Evolutionary conservation across 2,888 invertebrate genomes (phyloP).

Genomic region (Cecidostiba fungosa): DNA sequence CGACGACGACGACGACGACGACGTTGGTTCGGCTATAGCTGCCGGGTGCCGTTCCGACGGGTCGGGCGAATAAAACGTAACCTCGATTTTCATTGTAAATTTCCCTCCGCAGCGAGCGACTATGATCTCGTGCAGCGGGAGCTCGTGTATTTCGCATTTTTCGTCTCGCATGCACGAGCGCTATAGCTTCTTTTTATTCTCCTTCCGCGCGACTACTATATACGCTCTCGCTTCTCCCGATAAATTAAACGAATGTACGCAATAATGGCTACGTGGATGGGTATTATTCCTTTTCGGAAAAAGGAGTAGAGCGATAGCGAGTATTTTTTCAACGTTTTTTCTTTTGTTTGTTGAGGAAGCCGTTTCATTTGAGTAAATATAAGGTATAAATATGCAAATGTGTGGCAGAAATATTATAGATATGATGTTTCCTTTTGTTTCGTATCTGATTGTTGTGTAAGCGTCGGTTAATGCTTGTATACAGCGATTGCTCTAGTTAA

Average conservation of each 20-base stretch:
- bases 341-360: neutral
- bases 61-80: slow-evolving; percentile 33
- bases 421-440: too few relatives aligned
- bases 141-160: neutral
- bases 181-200: slow-evolving; percentile 19
- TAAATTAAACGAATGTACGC: slow-evolving; percentile 53
- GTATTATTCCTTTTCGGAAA: slow-evolving; percentile 23
- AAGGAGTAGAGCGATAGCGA: neutral
- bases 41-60: neutral
- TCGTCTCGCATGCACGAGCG: neutral
- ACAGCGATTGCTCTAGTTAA: too few relatives aligned
- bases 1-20: neutral
- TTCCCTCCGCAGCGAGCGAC: neutral
- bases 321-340: neutral
- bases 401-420: too few relatives aligned
- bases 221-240: neutral
- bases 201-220: neutral
- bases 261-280: slow-evolving; percentile 25
- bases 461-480: too few relatives aligned
- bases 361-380: neutral
- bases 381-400: too few relatives aligned
- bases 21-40: neutral
- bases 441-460: too few relatives aligned
- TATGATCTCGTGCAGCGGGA: neutral
- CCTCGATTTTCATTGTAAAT: slow-evolving; percentile 50